phyloP scores from a whole-genome alignment of 2,888 invertebrate genomes.

The Anthophora plumipes region DNA sequence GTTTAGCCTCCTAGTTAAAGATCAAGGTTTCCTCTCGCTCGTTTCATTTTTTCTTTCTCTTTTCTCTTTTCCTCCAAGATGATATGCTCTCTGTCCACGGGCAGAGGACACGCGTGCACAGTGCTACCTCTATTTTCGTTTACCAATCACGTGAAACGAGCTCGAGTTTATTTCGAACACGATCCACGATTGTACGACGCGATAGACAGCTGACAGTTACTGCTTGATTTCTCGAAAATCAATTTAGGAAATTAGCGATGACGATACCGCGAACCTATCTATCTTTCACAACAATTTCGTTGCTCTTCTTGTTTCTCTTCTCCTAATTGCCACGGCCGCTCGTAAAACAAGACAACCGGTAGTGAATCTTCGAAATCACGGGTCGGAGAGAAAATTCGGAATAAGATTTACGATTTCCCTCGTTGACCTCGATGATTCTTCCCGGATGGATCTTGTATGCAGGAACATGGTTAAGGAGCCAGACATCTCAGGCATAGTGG shows the following conservation, averaged over 20 bases:
- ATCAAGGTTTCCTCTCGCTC: constrained; percentile 20
- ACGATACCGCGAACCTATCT: neutral
- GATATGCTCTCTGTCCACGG: neutral
- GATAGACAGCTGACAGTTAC: neutral
- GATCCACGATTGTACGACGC: neutral
- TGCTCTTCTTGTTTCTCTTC: neutral
- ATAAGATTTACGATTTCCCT: too few relatives aligned
- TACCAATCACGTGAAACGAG: neutral
- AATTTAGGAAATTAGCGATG: neutral
- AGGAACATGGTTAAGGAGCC: too few relatives aligned
- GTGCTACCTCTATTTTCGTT: constrained; percentile 10
- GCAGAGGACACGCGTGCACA: neutral
- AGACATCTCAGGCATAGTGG: too few relatives aligned
- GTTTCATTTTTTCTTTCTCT: neutral
- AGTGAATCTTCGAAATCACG: neutral
- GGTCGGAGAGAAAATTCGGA: neutral
- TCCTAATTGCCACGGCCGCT: neutral
- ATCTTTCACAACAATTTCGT: neutral
- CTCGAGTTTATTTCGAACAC: neutral
- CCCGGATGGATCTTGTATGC: too few relatives aligned
- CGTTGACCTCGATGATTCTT: too few relatives aligned
- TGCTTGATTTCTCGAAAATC: neutral
- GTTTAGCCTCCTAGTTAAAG: neutral
- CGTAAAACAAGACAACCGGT: neutral
- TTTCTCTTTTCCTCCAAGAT: too few relatives aligned